Evolutionary conservation across 1,140 invertebrate genomes (phyloP), one percentile per base, ranked within the genome.

Genomic region (Lysiphlebus fabarum): DNA sequence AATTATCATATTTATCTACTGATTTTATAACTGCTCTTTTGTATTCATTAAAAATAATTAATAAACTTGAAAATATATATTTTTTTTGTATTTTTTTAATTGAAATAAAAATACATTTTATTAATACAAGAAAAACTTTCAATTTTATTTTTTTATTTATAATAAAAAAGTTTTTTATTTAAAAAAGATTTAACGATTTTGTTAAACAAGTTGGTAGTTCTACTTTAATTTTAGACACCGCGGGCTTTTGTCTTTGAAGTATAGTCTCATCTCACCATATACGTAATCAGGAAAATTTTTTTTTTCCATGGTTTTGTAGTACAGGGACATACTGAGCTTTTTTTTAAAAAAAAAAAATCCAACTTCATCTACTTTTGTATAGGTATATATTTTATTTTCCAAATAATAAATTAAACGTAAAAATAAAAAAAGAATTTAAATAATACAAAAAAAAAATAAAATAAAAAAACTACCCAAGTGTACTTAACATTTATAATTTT

Each of bases 391-490:
- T 14, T 11, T 11, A 6, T 44, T 44, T 14, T 5, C 14, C 5
- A 44, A 7, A 14, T 44, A n/a, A n/a, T 44, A 10, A 44, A 45
- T 12, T 45, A 45, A 45, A 40, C 6, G 38, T 40, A 40, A 6
- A 40, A 9, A 9, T 10, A 48, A 17, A 33, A 26, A 33, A 33
- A 11, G 26, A 9, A 33, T 33, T 6, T 33, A 6, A 34, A 26
- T 17, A 33, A 48, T 11, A 9, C 1, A 11, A 33, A 7, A 40
- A 38, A n/a, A 17, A n/a, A n/a, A n/a, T n/a, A 11, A 51, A 47
- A 58, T 47, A 63, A 62, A 58, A 63, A 63, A 53, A 38, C 58
- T 48, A 59, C 53, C 50, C 49, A 55, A 34, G n/a, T n/a, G 34
- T 49, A 48, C 51, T 48, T 45, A 14, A 17, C n/a, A 45, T 33